phyloP scores from a whole-genome alignment of 2,113 vertebrate species.

The Coptodon bakossiorum region DNA sequence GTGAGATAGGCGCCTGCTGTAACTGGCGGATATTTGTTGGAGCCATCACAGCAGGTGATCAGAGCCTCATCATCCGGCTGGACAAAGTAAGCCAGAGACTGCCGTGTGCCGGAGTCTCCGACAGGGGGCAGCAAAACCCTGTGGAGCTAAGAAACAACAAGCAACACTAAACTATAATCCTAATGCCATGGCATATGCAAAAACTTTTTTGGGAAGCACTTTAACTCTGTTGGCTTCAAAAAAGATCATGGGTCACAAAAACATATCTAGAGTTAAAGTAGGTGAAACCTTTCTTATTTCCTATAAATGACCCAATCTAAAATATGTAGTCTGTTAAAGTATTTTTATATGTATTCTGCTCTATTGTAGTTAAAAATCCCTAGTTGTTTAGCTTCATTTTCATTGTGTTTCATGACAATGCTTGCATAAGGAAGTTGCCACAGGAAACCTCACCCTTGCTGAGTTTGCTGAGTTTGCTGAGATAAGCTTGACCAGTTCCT shows the following conservation, averaged over 20 bases:
- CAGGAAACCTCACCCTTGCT: no score
- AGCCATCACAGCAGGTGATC: constrained; percentile 63
- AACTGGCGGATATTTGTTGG: constrained; percentile 61
- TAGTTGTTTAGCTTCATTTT: no score
- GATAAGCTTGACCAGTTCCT: no score
- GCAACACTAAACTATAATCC: background rate
- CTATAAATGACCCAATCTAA: background rate
- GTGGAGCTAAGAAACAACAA: constrained; percentile 55
- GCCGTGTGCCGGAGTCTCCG: constrained; percentile 54
- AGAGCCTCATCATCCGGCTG: constrained; percentile 58
- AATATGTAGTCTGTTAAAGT: background rate
- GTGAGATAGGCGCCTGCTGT: constrained; percentile 32
- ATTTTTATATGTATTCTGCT: no score
- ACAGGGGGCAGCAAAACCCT: constrained; percentile 62
- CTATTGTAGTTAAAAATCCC: no score
- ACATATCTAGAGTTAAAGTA: background rate
- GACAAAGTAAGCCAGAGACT: constrained; percentile 71
- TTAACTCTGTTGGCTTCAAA: background rate
- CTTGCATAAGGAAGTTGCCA: no score
- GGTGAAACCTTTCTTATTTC: background rate
- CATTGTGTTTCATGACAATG: no score
- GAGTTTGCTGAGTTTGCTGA: no score
- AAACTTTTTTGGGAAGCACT: background rate
- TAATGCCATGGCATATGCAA: background rate
- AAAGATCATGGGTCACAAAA: background rate